phyloP scores from a whole-genome alignment of 2,888 invertebrate genomes.

The Drosophila subsilvestris region DNA sequence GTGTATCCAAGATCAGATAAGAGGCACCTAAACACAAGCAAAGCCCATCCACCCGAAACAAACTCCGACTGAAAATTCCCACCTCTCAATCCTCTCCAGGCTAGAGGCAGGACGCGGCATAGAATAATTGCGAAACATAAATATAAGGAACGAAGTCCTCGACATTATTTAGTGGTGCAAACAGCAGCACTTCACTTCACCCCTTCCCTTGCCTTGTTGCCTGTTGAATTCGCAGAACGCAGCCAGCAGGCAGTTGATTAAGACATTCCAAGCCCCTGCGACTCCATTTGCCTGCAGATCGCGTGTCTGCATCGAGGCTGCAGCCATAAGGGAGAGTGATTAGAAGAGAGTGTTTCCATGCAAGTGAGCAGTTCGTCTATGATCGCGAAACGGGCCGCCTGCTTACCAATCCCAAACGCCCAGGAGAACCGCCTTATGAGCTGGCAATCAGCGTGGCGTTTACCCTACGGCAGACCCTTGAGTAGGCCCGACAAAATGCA shows the following conservation, averaged over 20 bases:
- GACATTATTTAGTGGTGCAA: slow-evolving; percentile 66
- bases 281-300: slow-evolving; percentile 26
- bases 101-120: slow-evolving; percentile 39
- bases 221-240: slow-evolving; percentile 56
- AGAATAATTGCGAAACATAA: slow-evolving; percentile 75
- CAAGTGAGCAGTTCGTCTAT: too few species aligned
- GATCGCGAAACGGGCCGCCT: too few species aligned
- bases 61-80: not conserved
- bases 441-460: too few species aligned
- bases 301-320: slow-evolving; percentile 55
- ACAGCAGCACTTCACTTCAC: slow-evolving; percentile 28
- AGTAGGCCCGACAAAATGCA: too few species aligned
- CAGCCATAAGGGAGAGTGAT: not conserved
- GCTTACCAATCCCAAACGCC: too few species aligned
- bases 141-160: slow-evolving; percentile 65
- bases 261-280: slow-evolving; percentile 60
- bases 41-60: slow-evolving; percentile 12
- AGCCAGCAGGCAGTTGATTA: slow-evolving; percentile 75
- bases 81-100: slow-evolving; percentile 4
- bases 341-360: slow-evolving; percentile 44
- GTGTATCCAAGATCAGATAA: slow-evolving; percentile 73
- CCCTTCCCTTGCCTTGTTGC: slow-evolving; percentile 14
- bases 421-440: too few species aligned
- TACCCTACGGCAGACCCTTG: too few species aligned
- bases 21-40: slow-evolving; percentile 30